A percentile compares a stretch with the other conserved stretches of the same genome.
phyloP scores from a whole-genome alignment of 1,140 invertebrate species.

The Polypedilum pembai region DNA sequence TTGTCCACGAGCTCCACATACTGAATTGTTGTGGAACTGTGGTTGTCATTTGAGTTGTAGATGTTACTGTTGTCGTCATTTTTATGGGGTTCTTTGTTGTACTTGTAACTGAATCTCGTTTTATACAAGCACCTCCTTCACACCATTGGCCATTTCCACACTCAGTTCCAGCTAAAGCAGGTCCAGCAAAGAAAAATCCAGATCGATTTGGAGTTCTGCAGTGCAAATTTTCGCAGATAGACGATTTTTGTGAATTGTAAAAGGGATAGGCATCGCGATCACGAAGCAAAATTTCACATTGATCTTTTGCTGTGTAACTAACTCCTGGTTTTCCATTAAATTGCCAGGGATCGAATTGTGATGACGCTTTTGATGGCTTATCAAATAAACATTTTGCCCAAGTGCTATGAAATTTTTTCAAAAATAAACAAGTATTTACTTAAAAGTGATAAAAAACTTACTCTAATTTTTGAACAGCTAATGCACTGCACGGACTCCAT shows the following conservation, averaged over 20 bases:
- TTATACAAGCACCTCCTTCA: constrained; percentile 56
- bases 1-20: constrained; percentile 56
- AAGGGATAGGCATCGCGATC: constrained; percentile 36
- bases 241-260: constrained; percentile 36
- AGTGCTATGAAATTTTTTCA: constrained; percentile 36
- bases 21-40: not conserved
- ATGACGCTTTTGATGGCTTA: constrained; percentile 42
- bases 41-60: too few relatives aligned
- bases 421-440: not conserved
- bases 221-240: constrained; percentile 58
- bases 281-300: constrained; percentile 54
- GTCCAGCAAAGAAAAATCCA: constrained; percentile 66
- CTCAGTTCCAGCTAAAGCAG: constrained; percentile 67
- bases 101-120: constrained; percentile 26
- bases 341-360: constrained; percentile 49
- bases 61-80: constrained; percentile 48
- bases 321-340: constrained; percentile 57
- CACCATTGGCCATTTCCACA: constrained; percentile 53
- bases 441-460: constrained; percentile 32
- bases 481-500: constrained; percentile 65
- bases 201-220: constrained; percentile 63
- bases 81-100: constrained; percentile 40
- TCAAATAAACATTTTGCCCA: constrained; percentile 58
- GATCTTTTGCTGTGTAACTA: constrained; percentile 57
- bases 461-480: constrained; percentile 47